These are phyloP conservation scores for Alitta virens DNA, from an alignment of 2,888 invertebrate species.

Conservation along the genomic window DNA sequence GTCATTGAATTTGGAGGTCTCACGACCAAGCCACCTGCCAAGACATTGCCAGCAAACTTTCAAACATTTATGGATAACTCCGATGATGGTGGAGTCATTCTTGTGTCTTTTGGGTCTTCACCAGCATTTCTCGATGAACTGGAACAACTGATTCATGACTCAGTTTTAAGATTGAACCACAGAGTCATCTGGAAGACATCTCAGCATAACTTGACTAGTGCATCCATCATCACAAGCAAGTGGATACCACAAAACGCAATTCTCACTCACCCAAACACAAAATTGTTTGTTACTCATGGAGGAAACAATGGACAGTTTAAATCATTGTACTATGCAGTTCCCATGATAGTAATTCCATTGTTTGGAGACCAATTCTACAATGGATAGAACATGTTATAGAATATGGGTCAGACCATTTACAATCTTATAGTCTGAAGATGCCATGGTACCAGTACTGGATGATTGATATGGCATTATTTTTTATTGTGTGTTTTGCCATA, in stretches of 20 bases:
- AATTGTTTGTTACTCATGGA: constrained; percentile 36
- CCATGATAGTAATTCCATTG: constrained; percentile 33
- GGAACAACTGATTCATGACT: neutral
- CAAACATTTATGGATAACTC: constrained; percentile 22
- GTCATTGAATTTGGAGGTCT: constrained; percentile 29
- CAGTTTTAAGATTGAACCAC: neutral
- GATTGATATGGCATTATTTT: too few relatives aligned
- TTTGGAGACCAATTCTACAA: constrained; percentile 30
- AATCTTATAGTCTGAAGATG: too few relatives aligned
- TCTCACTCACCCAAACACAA: constrained; percentile 31
- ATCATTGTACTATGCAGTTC: constrained; percentile 34
- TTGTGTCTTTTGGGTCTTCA: constrained; percentile 33
- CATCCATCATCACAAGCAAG: constrained; percentile 17
- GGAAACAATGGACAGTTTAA: constrained; percentile 34
- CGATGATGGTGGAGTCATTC: constrained; percentile 28
- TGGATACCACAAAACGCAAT: constrained; percentile 39
- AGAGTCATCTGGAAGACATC: neutral
- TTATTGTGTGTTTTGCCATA: too few relatives aligned
- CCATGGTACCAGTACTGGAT: too few relatives aligned
- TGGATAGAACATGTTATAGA: too few relatives aligned
- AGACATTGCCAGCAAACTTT: constrained; percentile 23
- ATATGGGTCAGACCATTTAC: too few relatives aligned
- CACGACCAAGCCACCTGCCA: constrained; percentile 11
- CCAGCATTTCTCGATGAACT: constrained; percentile 12
- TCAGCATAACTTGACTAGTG: neutral